phyloP scores from a whole-genome alignment of 2,797 vertebrate species.

The Sebastes itinus region DNA sequence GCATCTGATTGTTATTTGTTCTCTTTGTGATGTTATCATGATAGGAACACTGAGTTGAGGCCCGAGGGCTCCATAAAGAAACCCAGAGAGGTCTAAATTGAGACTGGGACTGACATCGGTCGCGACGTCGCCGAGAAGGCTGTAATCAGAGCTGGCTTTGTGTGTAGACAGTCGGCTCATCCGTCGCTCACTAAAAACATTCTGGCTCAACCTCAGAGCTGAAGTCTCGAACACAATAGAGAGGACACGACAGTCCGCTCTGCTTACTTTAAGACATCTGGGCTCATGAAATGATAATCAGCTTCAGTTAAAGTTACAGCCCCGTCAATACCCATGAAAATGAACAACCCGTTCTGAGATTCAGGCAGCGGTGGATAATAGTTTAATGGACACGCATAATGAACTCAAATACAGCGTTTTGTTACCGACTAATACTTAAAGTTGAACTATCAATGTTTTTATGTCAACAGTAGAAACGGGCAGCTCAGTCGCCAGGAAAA shows the following conservation, averaged over 20 bases:
- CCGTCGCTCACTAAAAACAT: slow-evolving; percentile 47
- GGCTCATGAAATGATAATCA: slow-evolving; percentile 9
- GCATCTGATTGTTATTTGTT: slow-evolving; percentile 82
- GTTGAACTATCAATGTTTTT: not conserved
- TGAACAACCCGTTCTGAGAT: not conserved
- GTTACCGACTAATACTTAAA: not conserved
- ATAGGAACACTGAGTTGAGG: slow-evolving; percentile 61
- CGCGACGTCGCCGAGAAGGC: slow-evolving; percentile 56
- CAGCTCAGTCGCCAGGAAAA: accelerated
- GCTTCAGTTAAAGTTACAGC: slow-evolving; percentile 12
- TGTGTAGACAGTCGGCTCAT: slow-evolving; percentile 67
- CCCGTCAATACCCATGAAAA: not conserved
- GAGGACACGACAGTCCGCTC: slow-evolving; percentile 47
- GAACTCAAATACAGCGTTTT: not conserved
- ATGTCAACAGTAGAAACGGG: accelerated
- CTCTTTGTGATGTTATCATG: slow-evolving; percentile 75
- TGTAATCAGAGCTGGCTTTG: slow-evolving; percentile 76
- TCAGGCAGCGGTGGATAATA: not conserved
- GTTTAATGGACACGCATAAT: not conserved
- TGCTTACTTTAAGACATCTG: slow-evolving; percentile 10
- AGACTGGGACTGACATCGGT: slow-evolving; percentile 75
- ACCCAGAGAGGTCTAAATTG: slow-evolving; percentile 76
- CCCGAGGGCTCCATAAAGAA: slow-evolving; percentile 65
- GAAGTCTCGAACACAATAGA: slow-evolving; percentile 38
- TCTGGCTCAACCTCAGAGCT: slow-evolving; percentile 51